Base-by-base conservation (phyloP, 2,797 vertebrate genomes). In the Eremophila alpestris region DNA sequence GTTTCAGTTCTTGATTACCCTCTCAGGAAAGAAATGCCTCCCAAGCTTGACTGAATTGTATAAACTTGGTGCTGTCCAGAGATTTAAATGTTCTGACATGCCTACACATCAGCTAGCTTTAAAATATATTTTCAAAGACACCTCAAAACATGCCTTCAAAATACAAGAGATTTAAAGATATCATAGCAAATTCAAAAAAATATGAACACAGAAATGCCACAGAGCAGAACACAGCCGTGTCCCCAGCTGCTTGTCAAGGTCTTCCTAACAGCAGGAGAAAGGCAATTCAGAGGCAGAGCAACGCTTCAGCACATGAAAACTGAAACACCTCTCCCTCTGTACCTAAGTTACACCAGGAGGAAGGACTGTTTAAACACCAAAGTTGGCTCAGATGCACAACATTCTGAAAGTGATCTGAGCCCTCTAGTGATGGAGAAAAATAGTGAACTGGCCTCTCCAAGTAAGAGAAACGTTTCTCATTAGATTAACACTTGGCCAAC, bases 351-450 rank as follows among this genome's bases (percentile, higher is more conserved):
- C 40, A 76, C 22, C 23, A 32, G 18, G 5, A 74, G 1, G 5
- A 58, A 87, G 45, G 54, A 56, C 62, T 87, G 77, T 41, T 92
- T 75, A 54, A 76, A 91, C 23, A 65, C 62, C 70, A 76, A 67
- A 45, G 34, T 5, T 34, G 77, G 60, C 27, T 96, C 41, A 43
- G 36, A 52, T 40, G 45, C 76, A 90, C 30, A 48, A 11, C 55
- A 32, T 92, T 94, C 89, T 94, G 49, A 93, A 96, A 93, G 68
- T 17, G 32, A 48, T 95, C 29, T 95, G 77, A 94, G 79, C 76
- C 92, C 94, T 94, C 87, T 78, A 78, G 94, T 68, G 96, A 96
- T 89, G 30, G 43, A 97, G 56, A 92, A 73, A 69, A 81, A 94
- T 76, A 95, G 10, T 78, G 87, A 94, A 85, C 36, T 79, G 56